A percentile compares a stretch with the other conserved stretches of the same genome.
phyloP scores from a whole-genome alignment of 2,113 vertebrate genomes.

The Oryzias javanicus region DNA sequence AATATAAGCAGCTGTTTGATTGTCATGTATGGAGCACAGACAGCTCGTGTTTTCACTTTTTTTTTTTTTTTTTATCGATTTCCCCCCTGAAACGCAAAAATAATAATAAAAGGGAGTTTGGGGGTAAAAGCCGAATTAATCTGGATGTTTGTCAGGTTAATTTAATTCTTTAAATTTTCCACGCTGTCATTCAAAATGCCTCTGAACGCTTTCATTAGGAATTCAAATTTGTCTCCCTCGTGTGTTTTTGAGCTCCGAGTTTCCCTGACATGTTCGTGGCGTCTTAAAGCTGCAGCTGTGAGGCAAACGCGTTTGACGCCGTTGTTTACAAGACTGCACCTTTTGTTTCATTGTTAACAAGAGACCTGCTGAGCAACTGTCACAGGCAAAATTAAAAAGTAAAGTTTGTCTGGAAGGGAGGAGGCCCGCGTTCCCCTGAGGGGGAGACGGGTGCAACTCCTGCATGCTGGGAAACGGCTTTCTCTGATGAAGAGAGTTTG shows the following conservation, averaged over 20 bases:
- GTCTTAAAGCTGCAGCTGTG: conserved; percentile 9
- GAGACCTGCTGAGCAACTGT: too few relatives aligned
- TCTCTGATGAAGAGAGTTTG: too few relatives aligned
- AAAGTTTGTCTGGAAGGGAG: too few relatives aligned
- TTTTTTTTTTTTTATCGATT: too few relatives aligned
- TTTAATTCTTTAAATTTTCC: conserved; percentile 43
- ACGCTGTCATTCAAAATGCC: conserved; percentile 32
- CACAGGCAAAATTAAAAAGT: too few relatives aligned
- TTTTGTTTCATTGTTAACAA: conserved; percentile 31
- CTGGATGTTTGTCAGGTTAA: conserved; percentile 43
- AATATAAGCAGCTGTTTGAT: background rate
- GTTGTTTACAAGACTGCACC: conserved; percentile 4
- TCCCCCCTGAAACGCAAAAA: background rate
- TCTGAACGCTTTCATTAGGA: conserved; percentile 33
- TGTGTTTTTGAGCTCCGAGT: conserved; percentile 5
- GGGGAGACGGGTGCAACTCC: too few relatives aligned
- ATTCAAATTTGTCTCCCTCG: background rate
- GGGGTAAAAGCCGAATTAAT: conserved; percentile 34
- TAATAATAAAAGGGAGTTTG: background rate
- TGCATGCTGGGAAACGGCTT: too few relatives aligned
- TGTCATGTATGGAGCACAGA: background rate
- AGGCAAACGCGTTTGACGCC: conserved; percentile 5
- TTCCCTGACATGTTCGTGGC: background rate
- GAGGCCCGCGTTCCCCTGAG: too few relatives aligned
- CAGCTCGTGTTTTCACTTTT: too few relatives aligned